These are phyloP conservation scores for Pseudocheirus occidentalis DNA, from an alignment of 2,797 vertebrate species.

Conservation along the genomic window DNA sequence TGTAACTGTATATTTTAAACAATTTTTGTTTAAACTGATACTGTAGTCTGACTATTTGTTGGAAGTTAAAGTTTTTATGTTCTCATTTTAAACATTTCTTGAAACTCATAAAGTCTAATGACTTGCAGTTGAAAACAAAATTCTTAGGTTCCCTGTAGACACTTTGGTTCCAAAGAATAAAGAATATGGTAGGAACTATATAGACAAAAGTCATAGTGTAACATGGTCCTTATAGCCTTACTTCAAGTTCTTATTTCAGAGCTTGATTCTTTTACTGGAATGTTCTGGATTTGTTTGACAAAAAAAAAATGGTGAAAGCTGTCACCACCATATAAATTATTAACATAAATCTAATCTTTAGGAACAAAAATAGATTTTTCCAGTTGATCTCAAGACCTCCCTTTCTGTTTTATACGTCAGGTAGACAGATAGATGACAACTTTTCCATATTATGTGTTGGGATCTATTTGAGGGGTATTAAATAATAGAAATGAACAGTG, in stretches of 20 bases:
- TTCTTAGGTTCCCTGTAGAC: constrained; percentile 4
- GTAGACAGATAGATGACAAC: background rate
- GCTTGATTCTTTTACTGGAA: background rate
- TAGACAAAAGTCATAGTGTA: background rate
- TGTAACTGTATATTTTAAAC: background rate
- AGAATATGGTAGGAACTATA: background rate
- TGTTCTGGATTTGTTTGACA: background rate
- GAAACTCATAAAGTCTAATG: constrained; percentile 15
- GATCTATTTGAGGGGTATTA: background rate
- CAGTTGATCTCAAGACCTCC: background rate
- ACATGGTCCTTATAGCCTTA: background rate
- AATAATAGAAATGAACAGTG: background rate
- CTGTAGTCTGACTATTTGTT: background rate
- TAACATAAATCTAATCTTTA: background rate
- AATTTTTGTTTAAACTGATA: background rate
- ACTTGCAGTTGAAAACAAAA: background rate
- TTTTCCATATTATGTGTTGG: background rate
- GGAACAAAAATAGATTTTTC: background rate
- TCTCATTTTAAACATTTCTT: background rate
- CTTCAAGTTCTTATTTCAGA: background rate
- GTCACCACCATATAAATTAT: background rate
- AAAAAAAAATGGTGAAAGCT: background rate
- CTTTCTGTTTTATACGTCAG: background rate
- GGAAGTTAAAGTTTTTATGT: background rate
- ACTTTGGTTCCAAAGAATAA: background rate